A percentile compares a stretch with the other conserved stretches of the same genome.
These are phyloP conservation scores for Sandelia bainsii DNA, from an alignment of 2,797 vertebrate genomes.

Conservation along the genomic window DNA sequence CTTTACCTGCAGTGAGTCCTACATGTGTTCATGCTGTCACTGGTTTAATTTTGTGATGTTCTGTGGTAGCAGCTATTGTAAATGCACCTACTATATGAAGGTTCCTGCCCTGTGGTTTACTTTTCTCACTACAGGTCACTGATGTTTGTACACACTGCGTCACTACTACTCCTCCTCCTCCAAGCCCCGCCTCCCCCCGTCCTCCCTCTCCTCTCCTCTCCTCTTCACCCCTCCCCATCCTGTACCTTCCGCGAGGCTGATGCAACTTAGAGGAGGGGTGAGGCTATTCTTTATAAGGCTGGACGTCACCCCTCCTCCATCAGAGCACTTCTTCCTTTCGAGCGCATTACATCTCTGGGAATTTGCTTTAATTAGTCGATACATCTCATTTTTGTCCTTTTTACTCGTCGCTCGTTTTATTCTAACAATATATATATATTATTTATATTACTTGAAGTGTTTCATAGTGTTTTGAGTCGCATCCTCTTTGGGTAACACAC, in stretches of 20 bases:
- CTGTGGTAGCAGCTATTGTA: too few species aligned
- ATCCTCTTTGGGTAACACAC: background rate
- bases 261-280: conserved; percentile 67
- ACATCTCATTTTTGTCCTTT: conserved; percentile 1
- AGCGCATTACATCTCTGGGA: conserved; percentile 27
- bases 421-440: background rate
- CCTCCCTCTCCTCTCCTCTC: too few species aligned
- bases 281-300: conserved; percentile 64
- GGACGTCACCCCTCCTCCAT: conserved; percentile 52
- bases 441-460: background rate
- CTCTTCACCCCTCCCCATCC: accelerated
- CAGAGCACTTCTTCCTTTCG: conserved; percentile 41
- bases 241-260: conserved; percentile 57
- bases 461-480: background rate
- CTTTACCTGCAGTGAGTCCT: too few species aligned
- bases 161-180: too few species aligned
- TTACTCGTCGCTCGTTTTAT: conserved; percentile 8
- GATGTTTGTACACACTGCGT: background rate
- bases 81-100: too few species aligned
- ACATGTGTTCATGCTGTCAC: too few species aligned
- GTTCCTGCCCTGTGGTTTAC: too few species aligned
- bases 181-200: too few species aligned
- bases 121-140: too few species aligned
- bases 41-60: too few species aligned
- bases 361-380: conserved; percentile 4